phyloP scores from a whole-genome alignment of 37 sponge, comb jelly and placozoan genomes.

The Ephydatia muelleri region DNA sequence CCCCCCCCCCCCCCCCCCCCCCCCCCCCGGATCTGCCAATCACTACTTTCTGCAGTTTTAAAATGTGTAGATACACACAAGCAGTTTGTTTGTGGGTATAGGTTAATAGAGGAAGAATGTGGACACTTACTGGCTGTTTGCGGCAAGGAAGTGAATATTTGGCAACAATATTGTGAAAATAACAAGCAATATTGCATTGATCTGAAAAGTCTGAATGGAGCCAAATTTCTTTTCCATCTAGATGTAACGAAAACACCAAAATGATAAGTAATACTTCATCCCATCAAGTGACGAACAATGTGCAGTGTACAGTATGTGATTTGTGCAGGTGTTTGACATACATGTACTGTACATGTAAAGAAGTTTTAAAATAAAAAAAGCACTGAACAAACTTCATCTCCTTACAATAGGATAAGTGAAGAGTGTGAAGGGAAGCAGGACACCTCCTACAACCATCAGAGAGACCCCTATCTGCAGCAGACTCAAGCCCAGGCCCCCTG shows the following conservation, averaged over 20 bases:
- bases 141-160: slow-evolving; percentile 26
- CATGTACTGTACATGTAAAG: background rate
- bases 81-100: no score
- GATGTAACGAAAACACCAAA: background rate
- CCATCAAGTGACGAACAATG: background rate
- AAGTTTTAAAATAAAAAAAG: no score
- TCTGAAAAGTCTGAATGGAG: slow-evolving; percentile 27
- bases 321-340: background rate
- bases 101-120: background rate
- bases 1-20: no score
- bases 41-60: no score
- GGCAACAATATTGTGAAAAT: slow-evolving; percentile 26
- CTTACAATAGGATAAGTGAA: slow-evolving; percentile 53
- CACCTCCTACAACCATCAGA: slow-evolving; percentile 39
- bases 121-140: slow-evolving; percentile 11
- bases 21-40: no score
- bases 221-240: slow-evolving; percentile 54
- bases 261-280: background rate
- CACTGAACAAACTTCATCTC: background rate
- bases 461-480: slow-evolving; percentile 68
- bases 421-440: slow-evolving; percentile 52
- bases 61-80: no score
- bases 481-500: slow-evolving; percentile 71
- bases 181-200: background rate
- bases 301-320: background rate